Percentiles rank a stretch among this genome's conserved stretches.
Conservation (phyloP, 2,797 vertebrate species). For the Gorsachius magnificus region DNA sequence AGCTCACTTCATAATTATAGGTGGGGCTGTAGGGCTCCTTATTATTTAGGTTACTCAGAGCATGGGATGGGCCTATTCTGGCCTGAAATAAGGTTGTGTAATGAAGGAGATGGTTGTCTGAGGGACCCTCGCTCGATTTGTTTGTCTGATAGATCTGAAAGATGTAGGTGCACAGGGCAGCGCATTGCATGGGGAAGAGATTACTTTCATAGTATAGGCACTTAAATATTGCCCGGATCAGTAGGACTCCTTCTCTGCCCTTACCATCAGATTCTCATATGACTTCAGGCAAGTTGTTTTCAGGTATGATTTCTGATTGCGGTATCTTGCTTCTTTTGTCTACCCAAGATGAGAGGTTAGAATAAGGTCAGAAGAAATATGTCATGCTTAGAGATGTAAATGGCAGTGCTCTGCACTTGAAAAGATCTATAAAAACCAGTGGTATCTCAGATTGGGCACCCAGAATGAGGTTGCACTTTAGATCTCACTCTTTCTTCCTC, state of each 20-base stretch:
- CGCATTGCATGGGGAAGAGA: neutral
- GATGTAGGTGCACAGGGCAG: neutral
- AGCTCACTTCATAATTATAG: constrained; percentile 3
- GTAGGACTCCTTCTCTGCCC: neutral
- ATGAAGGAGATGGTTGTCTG: constrained; percentile 19
- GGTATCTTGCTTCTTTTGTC: neutral
- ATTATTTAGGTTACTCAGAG: neutral
- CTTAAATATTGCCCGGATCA: neutral
- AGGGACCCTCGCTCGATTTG: neutral
- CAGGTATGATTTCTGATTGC: neutral
- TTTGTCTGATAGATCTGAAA: neutral
- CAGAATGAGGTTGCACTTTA: neutral
- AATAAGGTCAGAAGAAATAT: neutral
- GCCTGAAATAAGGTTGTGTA: neutral
- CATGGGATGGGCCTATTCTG: neutral
- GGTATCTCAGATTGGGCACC: neutral
- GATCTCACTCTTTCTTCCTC: neutral
- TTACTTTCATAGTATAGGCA: neutral
- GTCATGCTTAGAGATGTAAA: neutral
- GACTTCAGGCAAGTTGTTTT: neutral
- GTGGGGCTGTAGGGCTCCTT: neutral
- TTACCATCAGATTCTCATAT: neutral
- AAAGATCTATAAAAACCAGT: neutral
- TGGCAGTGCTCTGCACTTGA: neutral
- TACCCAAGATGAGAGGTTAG: neutral